Evolutionary conservation across 2,113 vertebrate species (phyloP).

Genomic region (Alaudala cheleensis): DNA sequence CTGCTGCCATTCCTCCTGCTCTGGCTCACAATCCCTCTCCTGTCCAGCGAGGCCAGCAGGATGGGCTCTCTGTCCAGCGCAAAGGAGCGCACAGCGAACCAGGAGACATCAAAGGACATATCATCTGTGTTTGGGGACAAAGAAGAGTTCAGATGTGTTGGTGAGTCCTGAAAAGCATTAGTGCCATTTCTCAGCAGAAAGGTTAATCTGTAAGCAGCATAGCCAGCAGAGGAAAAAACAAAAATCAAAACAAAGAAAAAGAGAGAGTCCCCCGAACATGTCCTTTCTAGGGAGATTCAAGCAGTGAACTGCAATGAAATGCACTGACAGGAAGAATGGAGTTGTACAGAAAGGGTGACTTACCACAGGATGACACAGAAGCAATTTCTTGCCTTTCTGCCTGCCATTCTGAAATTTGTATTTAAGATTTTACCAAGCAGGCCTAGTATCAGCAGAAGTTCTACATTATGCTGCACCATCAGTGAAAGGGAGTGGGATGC

Average conservation of each 20-base stretch:
- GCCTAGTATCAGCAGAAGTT: neutral
- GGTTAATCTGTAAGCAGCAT: neutral
- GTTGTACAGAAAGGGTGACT: neutral
- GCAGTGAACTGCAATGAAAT: neutral
- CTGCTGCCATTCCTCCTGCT: constrained; percentile 84
- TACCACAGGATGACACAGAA: neutral
- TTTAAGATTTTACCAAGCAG: neutral
- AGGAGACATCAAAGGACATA: constrained; percentile 88
- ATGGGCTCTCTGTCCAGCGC: constrained; percentile 56
- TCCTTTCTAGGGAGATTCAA: neutral
- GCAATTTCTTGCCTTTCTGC: neutral
- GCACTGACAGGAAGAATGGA: neutral
- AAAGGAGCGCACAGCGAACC: constrained; percentile 84
- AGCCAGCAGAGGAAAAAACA: neutral
- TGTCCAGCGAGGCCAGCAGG: constrained; percentile 80
- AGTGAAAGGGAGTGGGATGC: neutral
- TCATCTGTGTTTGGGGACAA: constrained; percentile 74
- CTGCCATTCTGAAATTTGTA: neutral
- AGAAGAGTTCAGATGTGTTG: neutral
- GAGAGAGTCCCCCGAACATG: neutral
- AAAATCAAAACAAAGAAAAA: neutral
- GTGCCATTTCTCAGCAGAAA: neutral
- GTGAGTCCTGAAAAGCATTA: neutral
- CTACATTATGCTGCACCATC: neutral
- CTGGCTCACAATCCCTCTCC: constrained; percentile 80